Base-by-base conservation (phyloP, 2,888 invertebrate species). In the Torymus texanus region DNA sequence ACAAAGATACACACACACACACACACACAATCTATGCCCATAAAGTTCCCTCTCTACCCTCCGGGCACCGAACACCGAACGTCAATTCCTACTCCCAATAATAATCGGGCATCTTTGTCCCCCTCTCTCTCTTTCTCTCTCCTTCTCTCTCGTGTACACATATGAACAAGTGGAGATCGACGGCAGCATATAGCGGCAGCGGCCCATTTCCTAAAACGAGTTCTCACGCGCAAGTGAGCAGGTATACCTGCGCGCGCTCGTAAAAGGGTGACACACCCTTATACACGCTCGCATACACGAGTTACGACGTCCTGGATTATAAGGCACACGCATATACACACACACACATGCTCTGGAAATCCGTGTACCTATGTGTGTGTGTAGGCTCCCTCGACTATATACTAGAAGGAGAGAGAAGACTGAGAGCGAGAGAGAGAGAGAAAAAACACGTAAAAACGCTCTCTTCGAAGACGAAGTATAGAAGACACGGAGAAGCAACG, bases 161-260 rank as follows among this genome's bases (percentile, higher is more conserved):
- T 55, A 53, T n/a, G 67, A 72, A 75, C 71, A 76, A 68, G 77
- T 24, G 67, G 70, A 61, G 70, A 72, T 65, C 5, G 29, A 29
- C 29, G 29, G 29, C 8, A 8, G 41, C 41, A 8, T 2, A 4
- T 3, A 8, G 29, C 8, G 8, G 41, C 41, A 8, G 41, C 61
- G 82, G 82, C 62, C 76, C 80, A 74, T 80, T 80, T 75, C 80
- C 77, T 61, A 74, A 80, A 80, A 80, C 80, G 59, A 81, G 84
- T 84, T 80, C 85, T 85, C 85, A 85, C 85, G 86, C 84, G 85
- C 85, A 68, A 85, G 84, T 84, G 83, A 84, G 83, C 82, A 83
- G 68, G 53, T 16, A 29, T 16, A 29, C 21, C 29, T 62, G 1
- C 41, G 41, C 41, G 41, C 1, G 8, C 8, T 53, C 81, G 72